phyloP scores from a whole-genome alignment of 2,797 vertebrate species.

The Oreonectes daqikongensis region DNA sequence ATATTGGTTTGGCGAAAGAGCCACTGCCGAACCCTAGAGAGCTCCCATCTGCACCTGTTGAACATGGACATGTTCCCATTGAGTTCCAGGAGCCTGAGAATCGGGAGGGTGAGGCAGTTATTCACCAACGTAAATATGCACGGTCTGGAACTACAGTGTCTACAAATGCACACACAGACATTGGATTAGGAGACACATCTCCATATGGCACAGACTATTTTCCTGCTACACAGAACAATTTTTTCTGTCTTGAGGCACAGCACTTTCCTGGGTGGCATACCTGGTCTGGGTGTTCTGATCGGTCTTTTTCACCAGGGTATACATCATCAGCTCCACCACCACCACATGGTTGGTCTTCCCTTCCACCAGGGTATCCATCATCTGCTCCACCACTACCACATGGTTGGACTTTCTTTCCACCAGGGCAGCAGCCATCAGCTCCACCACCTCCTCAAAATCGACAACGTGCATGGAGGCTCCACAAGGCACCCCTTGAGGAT shows the following conservation, averaged over 20 bases:
- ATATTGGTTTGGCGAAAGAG: no score
- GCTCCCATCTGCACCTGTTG: no score
- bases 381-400: not conserved
- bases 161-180: no score
- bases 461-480: conserved; percentile 12
- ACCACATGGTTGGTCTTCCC: not conserved
- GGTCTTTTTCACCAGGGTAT: not conserved
- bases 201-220: not conserved
- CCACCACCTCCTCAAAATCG: not conserved
- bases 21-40: no score
- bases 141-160: no score
- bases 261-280: not conserved
- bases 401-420: not conserved
- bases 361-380: not conserved
- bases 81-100: no score
- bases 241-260: no score
- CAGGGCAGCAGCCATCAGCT: not conserved
- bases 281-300: not conserved
- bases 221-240: no score
- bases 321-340: not conserved
- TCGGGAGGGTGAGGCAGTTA: no score
- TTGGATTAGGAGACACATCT: not conserved
- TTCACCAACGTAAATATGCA: no score
- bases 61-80: no score
- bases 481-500: conserved; percentile 22